Percentiles rank a stretch among this genome's conserved stretches.
Evolutionary conservation across 2,113 vertebrate genomes (phyloP).

Genomic region (Gila orcuttii): DNA sequence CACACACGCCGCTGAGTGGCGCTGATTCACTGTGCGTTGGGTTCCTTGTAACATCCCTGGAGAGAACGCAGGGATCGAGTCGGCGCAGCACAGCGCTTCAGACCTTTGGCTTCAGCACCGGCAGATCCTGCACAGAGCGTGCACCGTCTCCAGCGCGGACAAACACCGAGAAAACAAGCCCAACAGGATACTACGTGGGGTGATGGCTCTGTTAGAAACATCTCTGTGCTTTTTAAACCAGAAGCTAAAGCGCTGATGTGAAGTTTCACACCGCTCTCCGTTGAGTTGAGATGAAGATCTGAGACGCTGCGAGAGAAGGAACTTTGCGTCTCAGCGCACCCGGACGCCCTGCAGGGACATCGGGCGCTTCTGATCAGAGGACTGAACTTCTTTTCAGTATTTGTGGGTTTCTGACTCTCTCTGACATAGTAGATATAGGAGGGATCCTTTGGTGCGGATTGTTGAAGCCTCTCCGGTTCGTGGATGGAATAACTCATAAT

Average conservation of each 20-base stretch:
- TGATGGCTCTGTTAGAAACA: background rate
- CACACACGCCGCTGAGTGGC: conserved; percentile 39
- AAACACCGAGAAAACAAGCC: background rate
- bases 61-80: conserved; percentile 31
- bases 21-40: conserved; percentile 34
- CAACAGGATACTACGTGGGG: background rate
- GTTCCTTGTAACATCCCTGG: conserved; percentile 12
- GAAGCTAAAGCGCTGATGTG: conserved; percentile 20
- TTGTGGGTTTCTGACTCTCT: background rate
- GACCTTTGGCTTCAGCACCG: conserved; percentile 40
- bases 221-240: conserved; percentile 13
- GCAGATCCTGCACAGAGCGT: conserved; percentile 35
- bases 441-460: conserved; percentile 35
- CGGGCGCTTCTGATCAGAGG: background rate
- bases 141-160: conserved; percentile 9
- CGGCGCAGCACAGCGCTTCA: conserved; percentile 25
- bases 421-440: background rate
- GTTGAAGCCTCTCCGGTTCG: conserved; percentile 54
- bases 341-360: conserved; percentile 33
- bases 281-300: conserved; percentile 44
- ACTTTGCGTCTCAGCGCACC: conserved; percentile 47
- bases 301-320: conserved; percentile 34
- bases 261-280: conserved; percentile 47
- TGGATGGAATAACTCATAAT: conserved; percentile 71
- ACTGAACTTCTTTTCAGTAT: background rate